Evolutionary conservation across 2,888 invertebrate species (phyloP).

Genomic region (Liposcelis brunnea): DNA sequence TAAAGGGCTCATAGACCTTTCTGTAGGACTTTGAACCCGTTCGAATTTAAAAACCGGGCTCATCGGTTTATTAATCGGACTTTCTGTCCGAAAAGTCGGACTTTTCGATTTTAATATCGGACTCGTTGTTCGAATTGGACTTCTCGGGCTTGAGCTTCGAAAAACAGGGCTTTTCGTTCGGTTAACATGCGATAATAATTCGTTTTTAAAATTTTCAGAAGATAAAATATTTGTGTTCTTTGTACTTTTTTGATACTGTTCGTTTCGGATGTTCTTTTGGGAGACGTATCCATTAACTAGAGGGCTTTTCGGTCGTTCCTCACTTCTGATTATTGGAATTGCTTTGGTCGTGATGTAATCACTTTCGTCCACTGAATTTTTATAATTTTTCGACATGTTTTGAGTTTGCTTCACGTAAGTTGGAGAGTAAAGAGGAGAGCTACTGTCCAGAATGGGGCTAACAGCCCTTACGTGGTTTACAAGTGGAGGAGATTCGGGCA

Average conservation of each 20-base stretch:
- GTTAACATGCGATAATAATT: constrained; percentile 2
- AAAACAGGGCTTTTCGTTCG: constrained; percentile 1
- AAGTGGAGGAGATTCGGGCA: constrained; percentile 4
- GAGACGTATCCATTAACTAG: constrained; percentile 1
- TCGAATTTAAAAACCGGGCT: constrained; percentile 7
- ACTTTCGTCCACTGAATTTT: neutral
- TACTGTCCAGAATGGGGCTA: neutral
- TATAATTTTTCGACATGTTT: neutral
- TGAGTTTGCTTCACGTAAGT: neutral
- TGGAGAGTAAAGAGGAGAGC: constrained; percentile 1
- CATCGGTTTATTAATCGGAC: neutral
- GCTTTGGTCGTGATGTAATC: neutral
- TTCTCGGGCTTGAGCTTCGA: neutral
- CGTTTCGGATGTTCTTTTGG: neutral
- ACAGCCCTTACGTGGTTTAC: neutral
- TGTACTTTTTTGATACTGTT: neutral
- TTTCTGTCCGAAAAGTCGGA: constrained; percentile 1
- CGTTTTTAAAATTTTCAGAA: constrained; percentile 7
- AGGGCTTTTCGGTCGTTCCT: neutral
- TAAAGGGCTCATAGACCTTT: neutral
- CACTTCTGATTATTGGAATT: neutral
- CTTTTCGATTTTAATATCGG: neutral
- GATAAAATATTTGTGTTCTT: constrained; percentile 1
- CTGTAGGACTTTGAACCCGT: neutral
- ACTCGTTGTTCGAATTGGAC: constrained; percentile 2